Base-by-base conservation (phyloP, 2,888 invertebrate genomes). In the Didymodactylos carnosus region DNA sequence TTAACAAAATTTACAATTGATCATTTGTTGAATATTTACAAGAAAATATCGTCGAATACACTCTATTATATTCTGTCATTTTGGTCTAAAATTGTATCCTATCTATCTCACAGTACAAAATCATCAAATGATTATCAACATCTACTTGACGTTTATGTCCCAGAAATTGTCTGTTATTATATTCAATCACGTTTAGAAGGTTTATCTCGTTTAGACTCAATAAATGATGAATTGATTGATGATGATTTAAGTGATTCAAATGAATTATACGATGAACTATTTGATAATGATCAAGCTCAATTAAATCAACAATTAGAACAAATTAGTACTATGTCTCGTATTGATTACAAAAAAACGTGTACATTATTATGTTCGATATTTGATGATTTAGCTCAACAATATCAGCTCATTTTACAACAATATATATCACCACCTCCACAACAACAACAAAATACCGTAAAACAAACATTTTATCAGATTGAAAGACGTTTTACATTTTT, bases 41-140 rank as follows among this genome's bases (percentile, higher is more conserved):
- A 85, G 71, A 94, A 95, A 83, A 95, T 95, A 85, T 94, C 97
- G 0, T 94, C 95, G 0, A 98, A 98, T 85, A 94, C 94, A 79
- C 92, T 97, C 19, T 93, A 93, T 83, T 98, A 98, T 83, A 86
- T 98, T 69, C 86, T 98, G 76, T 92, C 93, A 73, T 86, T 97
- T 69, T 98, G 98, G 97, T 97, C 97, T 82, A 88, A 95, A 71
- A 94, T 98, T 94, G 95, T 98, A 10, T 93, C 95, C 0, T 95
- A 95, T 0, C 93, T 97, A 73, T 95, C 97, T 0, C 97, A 97
- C 84, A 94, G 97, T 29, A 94, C 95, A 84, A 62, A 62, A 62
- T 92, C 93, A 0, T 95, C 95, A 0, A 93, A 97, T 73, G 95
- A 97, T 0, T 98, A 97, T 84, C 93, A 97, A 29, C 97, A 97